Base-by-base conservation (phyloP, 2,888 invertebrate species). In the Drosophila formosana region DNA sequence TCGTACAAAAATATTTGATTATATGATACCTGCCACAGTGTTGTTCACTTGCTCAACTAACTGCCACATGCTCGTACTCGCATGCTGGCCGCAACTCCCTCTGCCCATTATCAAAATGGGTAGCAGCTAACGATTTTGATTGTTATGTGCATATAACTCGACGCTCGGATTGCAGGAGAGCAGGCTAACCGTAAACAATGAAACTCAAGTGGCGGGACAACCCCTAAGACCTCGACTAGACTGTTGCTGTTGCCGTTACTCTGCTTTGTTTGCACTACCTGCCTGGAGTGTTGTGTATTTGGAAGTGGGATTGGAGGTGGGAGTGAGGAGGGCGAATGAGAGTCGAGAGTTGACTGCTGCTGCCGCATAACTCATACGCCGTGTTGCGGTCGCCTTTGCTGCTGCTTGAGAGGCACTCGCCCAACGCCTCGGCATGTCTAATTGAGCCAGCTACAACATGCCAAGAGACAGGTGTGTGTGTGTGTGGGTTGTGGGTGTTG, bases 121-220 rank as follows among this genome's bases (percentile, higher is more conserved):
- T 66, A 66, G 73, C 67, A 80, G 71, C 89, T 80, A 86, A 88
- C 89, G 87, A 75, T 72, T 86, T 77, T 80, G 89, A 83, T 83
- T 83, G 82, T 84, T 84, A 75, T 75, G 75, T 69, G 62, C 70
- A 79, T 69, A 66, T 78, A 82, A 78, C 78, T 80, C 66, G 64
- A 62, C 57, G 68, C 78, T 71, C 75, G 69, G 75, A 78, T 87
- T 89, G 81, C 88, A 70, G 78, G 43, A 26, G 25, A 34, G 56
- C 72, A 34, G 50, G 49, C 67, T 46, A 63, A 81, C 66, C 66
- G 66, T 78, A 80, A 84, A 87, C 83, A 87, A 84, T 78, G 78
- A 52, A 41, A 53, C 62, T 66, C 62, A 67, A 69, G 78, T 62
- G 76, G 63, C 66, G 41, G 51, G 68, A 72, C 63, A 52, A 55